Evolutionary conservation across 2,797 vertebrate genomes (phyloP), one percentile per base, ranked within the genome.

Genomic region (Sorex maritimensis): DNA sequence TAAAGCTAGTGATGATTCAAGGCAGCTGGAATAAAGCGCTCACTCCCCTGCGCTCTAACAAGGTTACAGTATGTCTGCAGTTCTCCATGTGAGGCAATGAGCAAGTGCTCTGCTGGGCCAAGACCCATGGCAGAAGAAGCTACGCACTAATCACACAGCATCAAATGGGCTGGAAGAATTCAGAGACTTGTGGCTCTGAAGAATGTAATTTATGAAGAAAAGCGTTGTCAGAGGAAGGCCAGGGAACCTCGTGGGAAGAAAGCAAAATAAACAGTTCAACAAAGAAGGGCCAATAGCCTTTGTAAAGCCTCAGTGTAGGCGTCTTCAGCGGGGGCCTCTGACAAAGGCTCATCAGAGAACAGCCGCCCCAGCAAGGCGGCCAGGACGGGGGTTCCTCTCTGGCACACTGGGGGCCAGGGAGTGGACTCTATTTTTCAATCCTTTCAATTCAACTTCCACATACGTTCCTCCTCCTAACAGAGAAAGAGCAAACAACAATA

Each of bases 191-290:
- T 23, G 95, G 98, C 97, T 97, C 96, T 11, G 52, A 98, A 97
- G 98, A 98, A 98, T 98, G 98, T 95, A 98, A 98, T 98, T 98
- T 98, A 98, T 98, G 98, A 97, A 98, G 98, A 98, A 98, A 98
- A 98, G 97, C 95, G 94, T 96, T 97, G 97, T 98, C 97, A 97
- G 97, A 98, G 96, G 2, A 81, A 97, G 96, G 97, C 97, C 96
- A 97, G 97, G 95, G 97, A 98, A 97, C 97, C 95, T 96, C 96
- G 95, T 98, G 98, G 98, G 98, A 98, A 98, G 98, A 97, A 98
- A 98, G 98, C 96, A 98, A 98, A 98, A 98, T 97, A 98, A 98
- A 98, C 98, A 98, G 98, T 97, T 97, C 97, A 96, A 98, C 98
- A 98, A 98, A 98, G 97, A 96, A 68, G 30, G 85, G 88, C 95